A percentile compares a stretch with the other conserved stretches of the same genome.
Evolutionary conservation across 2,797 vertebrate genomes (phyloP).

Genomic region (Phoeniculus purpureus): DNA sequence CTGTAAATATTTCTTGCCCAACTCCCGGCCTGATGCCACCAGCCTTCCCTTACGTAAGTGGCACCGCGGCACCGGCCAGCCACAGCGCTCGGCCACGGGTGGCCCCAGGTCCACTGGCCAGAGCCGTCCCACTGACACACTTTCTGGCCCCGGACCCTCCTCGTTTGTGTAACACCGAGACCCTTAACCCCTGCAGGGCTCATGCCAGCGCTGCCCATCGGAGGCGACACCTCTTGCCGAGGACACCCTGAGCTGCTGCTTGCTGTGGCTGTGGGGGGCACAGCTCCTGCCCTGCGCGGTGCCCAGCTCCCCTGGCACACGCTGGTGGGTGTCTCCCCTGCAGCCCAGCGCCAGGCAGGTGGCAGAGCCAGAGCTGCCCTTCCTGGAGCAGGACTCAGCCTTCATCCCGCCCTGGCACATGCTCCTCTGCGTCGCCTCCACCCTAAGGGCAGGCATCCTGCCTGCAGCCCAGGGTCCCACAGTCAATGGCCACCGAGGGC

Average conservation of each 20-base stretch:
- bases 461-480: not conserved
- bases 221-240: not conserved
- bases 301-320: not conserved
- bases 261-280: fast-evolving
- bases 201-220: fast-evolving
- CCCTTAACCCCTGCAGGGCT: not conserved
- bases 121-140: conserved; percentile 69
- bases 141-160: conserved; percentile 30
- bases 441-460: not conserved
- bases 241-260: fast-evolving
- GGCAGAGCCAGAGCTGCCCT: not conserved
- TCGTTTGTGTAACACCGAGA: conserved; percentile 30
- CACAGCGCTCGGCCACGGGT: not conserved
- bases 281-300: fast-evolving
- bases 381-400: not conserved
- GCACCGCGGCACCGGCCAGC: not conserved
- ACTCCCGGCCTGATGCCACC: conserved; percentile 20
- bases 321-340: not conserved
- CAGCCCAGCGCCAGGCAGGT: not conserved
- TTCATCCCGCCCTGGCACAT: fast-evolving
- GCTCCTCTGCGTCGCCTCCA: not conserved
- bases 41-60: conserved; percentile 51
- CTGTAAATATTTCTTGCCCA: conserved; percentile 49
- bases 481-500: fast-evolving
- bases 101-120: not conserved